Base-by-base conservation (phyloP, 64 coral and sea anemone species). In the Stichodactyla mertensii region DNA sequence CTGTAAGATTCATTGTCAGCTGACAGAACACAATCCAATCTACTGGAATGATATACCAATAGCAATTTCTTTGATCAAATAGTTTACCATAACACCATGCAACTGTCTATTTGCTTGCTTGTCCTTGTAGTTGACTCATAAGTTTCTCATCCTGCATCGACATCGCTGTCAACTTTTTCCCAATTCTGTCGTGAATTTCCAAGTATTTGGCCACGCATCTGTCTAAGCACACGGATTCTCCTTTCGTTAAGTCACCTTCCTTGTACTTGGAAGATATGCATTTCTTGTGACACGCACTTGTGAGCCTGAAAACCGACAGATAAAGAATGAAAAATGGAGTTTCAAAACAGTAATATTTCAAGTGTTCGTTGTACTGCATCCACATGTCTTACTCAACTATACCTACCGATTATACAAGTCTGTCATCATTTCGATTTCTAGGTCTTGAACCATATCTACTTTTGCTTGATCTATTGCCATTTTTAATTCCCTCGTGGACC, bases 351-450 rank as follows among this genome's bases (percentile, higher is more conserved):
- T 45, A 45, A 45, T 45, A 45, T 45, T 45, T 45, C 36, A 45
- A 45, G 36, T 45, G 3, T 31, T 45, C 36, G 36, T 45, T 45
- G 36, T 45, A 45, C 36, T 45, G 36, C 36, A 45, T 3, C 36
- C 1, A 45, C 36, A 45, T 45, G 3, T 45, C 36, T 45, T 45
- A 15, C 61, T 64, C 61, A 64, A 64, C 61, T 66, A n/a, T 66
- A 54, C 78, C 64, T 88, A 99, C 97, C 93, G 85, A 77, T 99
- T 99, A 67, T 95, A 99, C 62, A 99, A 94, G 82, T 99, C 97
- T 86, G 97, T 95, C 97, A 99, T 99, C 97, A 99, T 99, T 88
- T 99, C 97, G 28, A 99, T 99, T 87, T 99, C 97, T 28, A 99
- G 83, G 52, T 99, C 91, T 64, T 93, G 92, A 28, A 99, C 91